These are phyloP conservation scores for Parazoanthus atlanticus DNA, from an alignment of 92 coral and sea anemone genomes.

Conservation along the genomic window DNA sequence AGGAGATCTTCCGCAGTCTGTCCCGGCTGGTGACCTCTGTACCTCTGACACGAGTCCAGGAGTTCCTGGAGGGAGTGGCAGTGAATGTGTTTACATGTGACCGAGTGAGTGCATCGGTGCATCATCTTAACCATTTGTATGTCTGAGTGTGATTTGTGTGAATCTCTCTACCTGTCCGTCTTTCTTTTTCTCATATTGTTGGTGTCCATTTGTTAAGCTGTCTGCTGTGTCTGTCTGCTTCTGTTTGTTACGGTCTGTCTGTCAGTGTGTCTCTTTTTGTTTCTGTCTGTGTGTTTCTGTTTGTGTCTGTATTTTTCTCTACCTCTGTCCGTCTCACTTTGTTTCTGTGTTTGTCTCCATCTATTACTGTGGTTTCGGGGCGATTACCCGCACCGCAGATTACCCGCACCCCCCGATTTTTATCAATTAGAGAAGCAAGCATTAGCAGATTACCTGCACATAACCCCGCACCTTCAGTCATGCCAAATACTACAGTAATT, in stretches of 20 bases:
- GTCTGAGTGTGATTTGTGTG: neutral
- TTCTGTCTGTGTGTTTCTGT: neutral
- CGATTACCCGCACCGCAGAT: too few species aligned
- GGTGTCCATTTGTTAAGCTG: neutral
- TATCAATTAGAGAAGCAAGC: too few species aligned
- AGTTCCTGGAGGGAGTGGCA: conserved; percentile 66
- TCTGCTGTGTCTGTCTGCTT: too few species aligned
- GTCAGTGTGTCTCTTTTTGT: too few species aligned
- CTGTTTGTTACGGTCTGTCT: neutral
- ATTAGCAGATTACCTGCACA: too few species aligned
- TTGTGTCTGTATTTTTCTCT: too few species aligned
- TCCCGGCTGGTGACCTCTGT: conserved; percentile 61
- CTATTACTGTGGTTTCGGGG: too few species aligned
- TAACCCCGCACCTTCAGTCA: too few species aligned
- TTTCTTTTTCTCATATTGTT: neutral
- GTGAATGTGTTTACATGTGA: conserved; percentile 35
- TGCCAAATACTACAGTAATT: too few species aligned
- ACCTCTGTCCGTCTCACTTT: too few species aligned
- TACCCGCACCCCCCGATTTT: too few species aligned
- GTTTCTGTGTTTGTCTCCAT: too few species aligned
- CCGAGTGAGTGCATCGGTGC: conserved; percentile 38
- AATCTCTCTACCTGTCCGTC: neutral
- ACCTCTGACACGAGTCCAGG: conserved; percentile 69
- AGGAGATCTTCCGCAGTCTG: conserved; percentile 66
- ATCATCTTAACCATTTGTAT: neutral